Conservation (phyloP, 2,888 invertebrate genomes). For the Idaea biselata region DNA sequence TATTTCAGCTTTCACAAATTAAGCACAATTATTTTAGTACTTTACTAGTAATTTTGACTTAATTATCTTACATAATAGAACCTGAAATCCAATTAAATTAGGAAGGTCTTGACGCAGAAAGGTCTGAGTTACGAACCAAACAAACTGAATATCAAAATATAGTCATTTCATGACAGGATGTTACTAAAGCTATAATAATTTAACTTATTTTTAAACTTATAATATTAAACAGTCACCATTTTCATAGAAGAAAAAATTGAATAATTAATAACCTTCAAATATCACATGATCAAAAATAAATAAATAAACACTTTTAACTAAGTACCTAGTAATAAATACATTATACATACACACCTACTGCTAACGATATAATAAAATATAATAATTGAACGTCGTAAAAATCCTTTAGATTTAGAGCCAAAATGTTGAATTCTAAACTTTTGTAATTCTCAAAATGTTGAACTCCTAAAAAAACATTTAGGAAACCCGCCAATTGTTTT, state of each 20-base stretch:
- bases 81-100: not conserved
- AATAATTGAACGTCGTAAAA: too few relatives aligned
- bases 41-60: not conserved
- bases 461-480: too few relatives aligned
- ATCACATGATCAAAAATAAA: slow-evolving; percentile 17
- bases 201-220: slow-evolving; percentile 10
- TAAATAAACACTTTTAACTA: slow-evolving; percentile 2
- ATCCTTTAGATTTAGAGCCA: too few relatives aligned
- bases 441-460: too few relatives aligned
- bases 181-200: slow-evolving; percentile 3
- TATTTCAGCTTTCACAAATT: not conserved
- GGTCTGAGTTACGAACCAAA: too few relatives aligned
- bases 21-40: not conserved
- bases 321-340: not conserved
- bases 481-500: too few relatives aligned
- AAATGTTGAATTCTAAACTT: too few relatives aligned
- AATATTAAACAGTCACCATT: slow-evolving; percentile 28
- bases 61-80: not conserved
- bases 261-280: slow-evolving; percentile 6
- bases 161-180: not conserved
- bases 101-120: too few relatives aligned
- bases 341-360: too few relatives aligned
- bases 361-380: too few relatives aligned
- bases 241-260: slow-evolving; percentile 5
- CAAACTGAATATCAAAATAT: too few relatives aligned